Percentiles rank a stretch among this genome's conserved stretches.
These are phyloP conservation scores for Mobula hypostoma DNA, from an alignment of 2,113 vertebrate genomes.

Conservation along the genomic window DNA sequence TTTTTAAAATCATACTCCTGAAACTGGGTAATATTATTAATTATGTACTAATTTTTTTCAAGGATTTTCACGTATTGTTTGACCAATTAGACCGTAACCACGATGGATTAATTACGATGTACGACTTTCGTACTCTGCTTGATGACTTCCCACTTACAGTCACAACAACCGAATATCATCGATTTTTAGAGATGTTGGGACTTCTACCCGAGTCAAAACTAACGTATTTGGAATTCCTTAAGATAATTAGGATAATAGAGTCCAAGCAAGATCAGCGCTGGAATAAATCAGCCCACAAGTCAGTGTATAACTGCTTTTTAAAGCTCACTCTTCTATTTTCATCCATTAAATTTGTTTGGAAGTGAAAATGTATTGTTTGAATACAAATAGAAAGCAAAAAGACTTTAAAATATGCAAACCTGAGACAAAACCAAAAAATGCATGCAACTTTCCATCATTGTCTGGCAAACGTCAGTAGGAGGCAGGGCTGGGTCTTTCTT, in stretches of 20 bases:
- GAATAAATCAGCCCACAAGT: slow-evolving; percentile 37
- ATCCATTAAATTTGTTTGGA: neutral
- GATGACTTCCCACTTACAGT: slow-evolving; percentile 50
- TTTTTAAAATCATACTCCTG: neutral
- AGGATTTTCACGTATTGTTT: slow-evolving; percentile 61
- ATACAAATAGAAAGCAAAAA: neutral
- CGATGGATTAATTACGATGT: slow-evolving; percentile 49
- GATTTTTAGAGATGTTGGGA: slow-evolving; percentile 51
- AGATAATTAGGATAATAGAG: slow-evolving; percentile 45
- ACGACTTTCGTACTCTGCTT: slow-evolving; percentile 49
- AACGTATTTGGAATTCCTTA: slow-evolving; percentile 55
- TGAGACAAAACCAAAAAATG: neutral
- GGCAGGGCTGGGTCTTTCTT: neutral
- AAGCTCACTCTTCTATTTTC: neutral
- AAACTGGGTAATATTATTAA: neutral
- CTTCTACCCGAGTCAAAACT: slow-evolving; percentile 45
- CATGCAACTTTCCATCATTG: neutral
- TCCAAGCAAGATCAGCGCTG: slow-evolving; percentile 32
- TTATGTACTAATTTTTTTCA: slow-evolving; percentile 39
- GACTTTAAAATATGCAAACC: neutral
- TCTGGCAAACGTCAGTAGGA: neutral
- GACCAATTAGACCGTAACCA: slow-evolving; percentile 52
- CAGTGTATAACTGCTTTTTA: slow-evolving; percentile 35
- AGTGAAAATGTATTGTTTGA: neutral
- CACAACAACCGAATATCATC: slow-evolving; percentile 48